These are phyloP conservation scores for Sebastes matsubarae DNA, from an alignment of 2,797 vertebrate species.

Conservation along the genomic window DNA sequence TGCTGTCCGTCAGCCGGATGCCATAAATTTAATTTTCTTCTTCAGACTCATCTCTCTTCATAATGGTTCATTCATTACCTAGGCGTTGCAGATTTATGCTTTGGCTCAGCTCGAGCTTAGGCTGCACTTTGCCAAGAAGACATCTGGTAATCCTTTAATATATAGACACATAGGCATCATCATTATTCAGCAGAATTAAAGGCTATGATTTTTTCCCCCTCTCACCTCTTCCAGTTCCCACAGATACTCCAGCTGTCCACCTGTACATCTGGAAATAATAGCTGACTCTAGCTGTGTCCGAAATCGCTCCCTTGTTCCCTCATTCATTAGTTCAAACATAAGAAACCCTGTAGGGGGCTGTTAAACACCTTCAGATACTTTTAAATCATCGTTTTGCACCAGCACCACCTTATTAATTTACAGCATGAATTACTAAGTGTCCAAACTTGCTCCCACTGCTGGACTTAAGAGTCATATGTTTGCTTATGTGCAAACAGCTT, in stretches of 20 bases:
- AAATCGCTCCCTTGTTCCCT: background rate
- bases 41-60: slow-evolving; percentile 51
- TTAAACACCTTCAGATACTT: background rate
- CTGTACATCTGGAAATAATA: background rate
- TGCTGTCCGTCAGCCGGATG: slow-evolving; percentile 24
- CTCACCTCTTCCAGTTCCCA: background rate
- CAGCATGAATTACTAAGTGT: background rate
- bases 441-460: background rate
- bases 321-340: background rate
- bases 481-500: background rate
- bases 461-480: background rate
- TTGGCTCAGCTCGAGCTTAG: slow-evolving; percentile 33
- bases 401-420: background rate
- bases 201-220: background rate
- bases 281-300: slow-evolving; percentile 2
- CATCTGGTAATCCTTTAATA: slow-evolving; percentile 56
- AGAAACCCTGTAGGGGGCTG: background rate
- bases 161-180: slow-evolving; percentile 40
- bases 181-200: slow-evolving; percentile 53
- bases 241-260: slow-evolving; percentile 33
- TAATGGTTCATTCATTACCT: slow-evolving; percentile 63
- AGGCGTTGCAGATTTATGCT: slow-evolving; percentile 58
- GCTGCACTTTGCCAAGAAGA: slow-evolving; percentile 53
- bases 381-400: background rate
- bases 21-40: slow-evolving; percentile 36